Evolutionary conservation across 1,140 invertebrate species (phyloP), one percentile per base, ranked within the genome.

Genomic region (Kradibia gibbosae): DNA sequence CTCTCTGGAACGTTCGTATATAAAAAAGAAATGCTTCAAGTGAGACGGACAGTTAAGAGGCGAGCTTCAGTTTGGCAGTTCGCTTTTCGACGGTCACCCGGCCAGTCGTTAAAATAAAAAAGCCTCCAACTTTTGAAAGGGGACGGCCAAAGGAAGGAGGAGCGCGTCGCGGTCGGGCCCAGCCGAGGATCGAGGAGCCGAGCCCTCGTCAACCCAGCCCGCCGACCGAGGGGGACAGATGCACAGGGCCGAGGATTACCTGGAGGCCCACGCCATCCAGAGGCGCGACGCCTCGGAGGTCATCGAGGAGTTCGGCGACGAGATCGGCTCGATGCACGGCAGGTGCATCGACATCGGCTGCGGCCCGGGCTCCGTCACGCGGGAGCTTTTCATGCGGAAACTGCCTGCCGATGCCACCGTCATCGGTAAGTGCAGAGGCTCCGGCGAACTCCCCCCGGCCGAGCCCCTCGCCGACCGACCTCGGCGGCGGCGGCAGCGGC

Each of bases 311-410:
- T 96, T 93, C 86, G 89, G 89, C 5, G 92, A 93, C 45, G 91
- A 91, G 60, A 89, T 96, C 1, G 75, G 76, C 0, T 77, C 85
- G 10, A 90, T 91, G 88, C 67, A 84, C 20, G 91, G 91, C 0
- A 86, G 60, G 74, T 90, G 89, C n/a, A 89, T 97, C 78, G 96
- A 97, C 85, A 93, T 97, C 22, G 96, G 96, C 1, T 96, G 95
- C 74, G 96, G 96, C 0, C 94, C 95, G 25, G 96, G 96, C 0
- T 92, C 94, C 83, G 94, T 96, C 10, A 95, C 95, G 0, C 92
- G 92, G 20, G 92, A 94, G 34, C 88, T 96, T n/a, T 89, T 97
- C 15, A 88, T 94, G 67, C 94, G 94, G 0, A 90, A 92, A 80
- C 85, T 97, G n/a, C 94, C 95, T 28, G 62, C 65, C 0, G 86